phyloP scores from a whole-genome alignment of 2,888 invertebrate species.

The Cordilura impudica region DNA sequence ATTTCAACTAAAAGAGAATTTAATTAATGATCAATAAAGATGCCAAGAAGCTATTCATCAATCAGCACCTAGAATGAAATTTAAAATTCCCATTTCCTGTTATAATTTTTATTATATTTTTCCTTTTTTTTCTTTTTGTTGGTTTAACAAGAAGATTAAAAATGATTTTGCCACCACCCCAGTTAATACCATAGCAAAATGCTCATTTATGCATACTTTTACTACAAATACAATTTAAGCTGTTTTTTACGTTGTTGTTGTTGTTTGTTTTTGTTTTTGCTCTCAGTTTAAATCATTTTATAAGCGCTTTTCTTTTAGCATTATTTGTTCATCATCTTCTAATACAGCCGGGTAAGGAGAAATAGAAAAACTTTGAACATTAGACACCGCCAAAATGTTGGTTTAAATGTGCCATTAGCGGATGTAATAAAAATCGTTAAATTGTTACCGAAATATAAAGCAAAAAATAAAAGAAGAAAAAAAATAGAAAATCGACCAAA shows the following conservation, averaged over 20 bases:
- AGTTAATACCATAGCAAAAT: not conserved
- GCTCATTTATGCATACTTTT: not conserved
- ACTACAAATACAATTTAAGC: not conserved
- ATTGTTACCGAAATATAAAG: constrained; percentile 36
- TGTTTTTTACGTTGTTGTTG: too few species aligned
- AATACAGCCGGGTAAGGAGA: not conserved
- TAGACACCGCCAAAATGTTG: constrained; percentile 63
- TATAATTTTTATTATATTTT: not conserved
- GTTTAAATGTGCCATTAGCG: constrained; percentile 65
- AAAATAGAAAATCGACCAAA: not conserved
- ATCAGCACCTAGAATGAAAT: constrained; percentile 41
- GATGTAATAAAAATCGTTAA: constrained; percentile 65
- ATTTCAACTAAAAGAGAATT: constrained; percentile 25
- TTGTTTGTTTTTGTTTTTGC: not conserved
- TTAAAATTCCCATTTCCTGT: not conserved
- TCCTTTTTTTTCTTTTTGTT: constrained; percentile 5
- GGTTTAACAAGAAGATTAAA: constrained; percentile 37
- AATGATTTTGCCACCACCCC: constrained; percentile 40
- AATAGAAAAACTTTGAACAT: constrained; percentile 52
- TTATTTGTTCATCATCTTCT: constrained; percentile 9
- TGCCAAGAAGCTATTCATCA: constrained; percentile 47
- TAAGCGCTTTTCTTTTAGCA: constrained; percentile 32
- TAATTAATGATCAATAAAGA: constrained; percentile 59
- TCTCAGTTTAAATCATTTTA: constrained; percentile 30
- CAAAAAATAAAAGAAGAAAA: not conserved